Evolutionary conservation across 2,888 invertebrate species (phyloP).

Genomic region (Fabriciana adippe): DNA sequence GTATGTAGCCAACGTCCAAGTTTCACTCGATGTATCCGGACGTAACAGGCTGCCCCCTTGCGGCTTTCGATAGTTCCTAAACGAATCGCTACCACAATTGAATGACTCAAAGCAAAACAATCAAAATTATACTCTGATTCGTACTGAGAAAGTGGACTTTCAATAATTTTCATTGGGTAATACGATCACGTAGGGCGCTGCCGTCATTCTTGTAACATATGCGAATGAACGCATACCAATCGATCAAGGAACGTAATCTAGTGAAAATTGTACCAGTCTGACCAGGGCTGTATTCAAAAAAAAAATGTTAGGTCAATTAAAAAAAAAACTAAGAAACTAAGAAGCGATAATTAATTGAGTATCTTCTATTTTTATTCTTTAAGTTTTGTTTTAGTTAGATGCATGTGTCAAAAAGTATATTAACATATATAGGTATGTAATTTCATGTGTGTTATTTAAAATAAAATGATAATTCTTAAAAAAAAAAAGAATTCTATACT

Average conservation of each 20-base stretch:
- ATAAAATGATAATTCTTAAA: too few species aligned
- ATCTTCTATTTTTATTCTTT: too few species aligned
- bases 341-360: too few species aligned
- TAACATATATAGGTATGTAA: too few species aligned
- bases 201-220: slow-evolving; percentile 75
- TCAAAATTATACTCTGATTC: slow-evolving; percentile 46
- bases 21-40: slow-evolving; percentile 74
- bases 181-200: slow-evolving; percentile 59
- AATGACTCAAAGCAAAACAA: slow-evolving; percentile 44
- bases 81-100: slow-evolving; percentile 51
- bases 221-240: slow-evolving; percentile 66
- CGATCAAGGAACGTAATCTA: slow-evolving; percentile 69
- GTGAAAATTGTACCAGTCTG: slow-evolving; percentile 71
- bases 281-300: slow-evolving; percentile 49
- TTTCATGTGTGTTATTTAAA: too few species aligned
- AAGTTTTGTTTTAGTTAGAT: too few species aligned
- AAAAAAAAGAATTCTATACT: too few species aligned
- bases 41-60: slow-evolving; percentile 63
- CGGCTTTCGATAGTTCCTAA: slow-evolving; percentile 68
- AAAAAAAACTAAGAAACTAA: too few species aligned
- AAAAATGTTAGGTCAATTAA: neutral
- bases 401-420: too few species aligned
- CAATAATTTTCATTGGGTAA: slow-evolving; percentile 32
- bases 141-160: slow-evolving; percentile 45
- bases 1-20: slow-evolving; percentile 67